Base-by-base conservation (phyloP, 2,888 invertebrate species). In the Coenonympha glycerion region DNA sequence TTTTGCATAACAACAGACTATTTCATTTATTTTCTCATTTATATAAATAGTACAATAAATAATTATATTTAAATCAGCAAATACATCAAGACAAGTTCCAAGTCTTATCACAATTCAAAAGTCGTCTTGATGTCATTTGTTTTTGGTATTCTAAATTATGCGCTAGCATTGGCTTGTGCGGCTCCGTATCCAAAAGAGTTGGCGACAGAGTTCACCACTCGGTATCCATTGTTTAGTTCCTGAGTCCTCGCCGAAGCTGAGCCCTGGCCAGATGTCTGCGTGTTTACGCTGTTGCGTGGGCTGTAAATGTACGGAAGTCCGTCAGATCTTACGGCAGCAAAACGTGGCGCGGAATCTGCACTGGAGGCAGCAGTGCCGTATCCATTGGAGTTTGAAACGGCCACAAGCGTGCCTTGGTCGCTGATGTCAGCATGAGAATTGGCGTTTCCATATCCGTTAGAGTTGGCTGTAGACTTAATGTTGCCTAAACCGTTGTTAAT, bases 61-160 rank as follows among this genome's bases (percentile, higher is more conserved):
- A 66, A 59, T 53, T 54, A 54, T 9, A 11, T 58, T 60, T 65
- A 59, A 58, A 53, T 49, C 34, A 49, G 81, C 84, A 84, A 84
- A 68, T 69, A 84, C 83, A 82, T 50, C 75, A 80, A 81, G 86
- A 86, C 82, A 86, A 86, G 82, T 78, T 69, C 69, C 65, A 63
- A n/a, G 56, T 57, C 9, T 39, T 8, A 9, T 28, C 18, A 11
- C 21, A 3, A 16, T 44, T 22, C 44, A 53, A 63, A 65, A 68
- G 84, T 86, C 86, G 79, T 85, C 86, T 79, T 83, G 70, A 68
- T 75, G 76, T 84, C 21, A 66, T 65, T 79, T 82, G 85, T 80
- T 68, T 49, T 39, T 40, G 33, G 41, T 36, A 21, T 26, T 5
- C 1, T n/a, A 22, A 34, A 8, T 73, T 62, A 85, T 26, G 58